Evolutionary conservation across 2,113 vertebrate species (phyloP).

Genomic region (Alouatta palliata): DNA sequence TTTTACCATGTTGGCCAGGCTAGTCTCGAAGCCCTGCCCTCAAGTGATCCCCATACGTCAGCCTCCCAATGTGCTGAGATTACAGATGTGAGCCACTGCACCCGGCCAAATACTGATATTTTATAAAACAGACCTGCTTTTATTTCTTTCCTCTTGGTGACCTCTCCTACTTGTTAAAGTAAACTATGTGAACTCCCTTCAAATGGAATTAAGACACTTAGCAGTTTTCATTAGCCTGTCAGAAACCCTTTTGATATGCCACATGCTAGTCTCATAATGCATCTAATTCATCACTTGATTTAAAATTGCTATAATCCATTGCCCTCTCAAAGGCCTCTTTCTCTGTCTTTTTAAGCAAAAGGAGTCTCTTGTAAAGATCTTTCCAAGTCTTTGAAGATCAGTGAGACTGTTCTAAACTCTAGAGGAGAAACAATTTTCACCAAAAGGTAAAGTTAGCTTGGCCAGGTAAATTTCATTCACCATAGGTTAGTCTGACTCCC

Average conservation of each 20-base stretch:
- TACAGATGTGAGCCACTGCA: too few relatives aligned
- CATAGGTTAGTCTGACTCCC: background rate
- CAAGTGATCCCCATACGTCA: too few relatives aligned
- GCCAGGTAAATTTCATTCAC: background rate
- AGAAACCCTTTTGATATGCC: background rate
- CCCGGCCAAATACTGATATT: background rate
- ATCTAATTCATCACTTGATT: slow-evolving; percentile 8
- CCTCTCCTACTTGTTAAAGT: background rate
- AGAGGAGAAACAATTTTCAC: background rate
- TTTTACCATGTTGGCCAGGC: too few relatives aligned
- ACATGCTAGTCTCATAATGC: background rate
- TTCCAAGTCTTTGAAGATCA: background rate
- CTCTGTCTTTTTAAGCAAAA: slow-evolving; percentile 32
- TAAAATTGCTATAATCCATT: slow-evolving; percentile 26
- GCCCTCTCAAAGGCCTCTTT: background rate
- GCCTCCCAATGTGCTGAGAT: too few relatives aligned
- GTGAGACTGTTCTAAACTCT: background rate
- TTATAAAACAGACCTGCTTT: slow-evolving; percentile 28
- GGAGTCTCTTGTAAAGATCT: background rate
- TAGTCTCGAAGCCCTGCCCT: too few relatives aligned
- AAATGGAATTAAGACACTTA: background rate
- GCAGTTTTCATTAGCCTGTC: slow-evolving; percentile 8
- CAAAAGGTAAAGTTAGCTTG: background rate
- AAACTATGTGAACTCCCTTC: slow-evolving; percentile 8
- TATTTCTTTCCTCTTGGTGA: background rate